phyloP scores from a whole-genome alignment of 2,888 invertebrate genomes.

The Hypsopygia costalis region DNA sequence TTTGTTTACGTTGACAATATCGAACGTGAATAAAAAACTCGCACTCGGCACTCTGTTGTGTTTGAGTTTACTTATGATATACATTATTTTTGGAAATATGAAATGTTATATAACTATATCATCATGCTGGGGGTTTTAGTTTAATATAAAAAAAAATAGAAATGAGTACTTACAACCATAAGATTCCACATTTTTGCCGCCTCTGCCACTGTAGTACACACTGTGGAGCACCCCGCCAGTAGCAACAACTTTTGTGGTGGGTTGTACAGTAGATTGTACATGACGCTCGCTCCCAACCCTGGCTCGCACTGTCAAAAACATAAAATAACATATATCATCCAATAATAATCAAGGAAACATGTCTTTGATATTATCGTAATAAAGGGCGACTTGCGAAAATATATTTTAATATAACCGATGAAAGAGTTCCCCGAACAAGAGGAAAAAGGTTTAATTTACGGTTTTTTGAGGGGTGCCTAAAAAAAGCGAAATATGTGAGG shows the following conservation, averaged over 20 bases:
- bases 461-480: neutral
- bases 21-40: no score
- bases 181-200: constrained; percentile 99
- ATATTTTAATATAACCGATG: neutral
- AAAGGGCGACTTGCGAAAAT: neutral
- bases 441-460: neutral
- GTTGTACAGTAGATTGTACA: constrained; percentile 99
- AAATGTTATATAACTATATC: no score
- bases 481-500: neutral
- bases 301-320: constrained; percentile 92
- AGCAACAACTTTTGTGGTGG: constrained; percentile 96
- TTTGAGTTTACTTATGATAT: no score
- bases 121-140: no score
- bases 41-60: no score
- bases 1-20: no score
- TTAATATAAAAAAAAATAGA: no score
- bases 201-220: constrained; percentile 99
- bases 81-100: no score
- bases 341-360: neutral
- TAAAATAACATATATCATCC: neutral
- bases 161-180: constrained; percentile 94
- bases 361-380: neutral
- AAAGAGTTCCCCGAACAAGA: neutral
- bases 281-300: constrained; percentile 97
- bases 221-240: constrained; percentile 98